Percentiles rank a stretch among this genome's conserved stretches.
These are phyloP conservation scores for Hermatobates lingyangjiaoensis DNA, from an alignment of 1,140 invertebrate genomes.

Conservation along the genomic window DNA sequence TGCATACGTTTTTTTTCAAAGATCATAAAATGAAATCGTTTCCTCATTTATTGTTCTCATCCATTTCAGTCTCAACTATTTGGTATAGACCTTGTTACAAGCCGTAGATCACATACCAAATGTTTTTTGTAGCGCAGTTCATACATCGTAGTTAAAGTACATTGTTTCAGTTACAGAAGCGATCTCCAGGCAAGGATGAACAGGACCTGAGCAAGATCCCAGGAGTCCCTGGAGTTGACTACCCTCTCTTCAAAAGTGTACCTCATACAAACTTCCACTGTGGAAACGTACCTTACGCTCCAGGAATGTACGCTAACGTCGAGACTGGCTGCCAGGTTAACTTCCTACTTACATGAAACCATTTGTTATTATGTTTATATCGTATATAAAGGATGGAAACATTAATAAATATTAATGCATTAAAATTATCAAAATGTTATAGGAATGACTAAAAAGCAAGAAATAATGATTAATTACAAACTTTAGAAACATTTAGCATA, in stretches of 20 bases:
- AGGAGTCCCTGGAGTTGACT: constrained; percentile 54
- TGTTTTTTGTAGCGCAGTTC: too few relatives aligned
- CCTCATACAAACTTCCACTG: constrained; percentile 63
- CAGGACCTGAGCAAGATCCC: constrained; percentile 62
- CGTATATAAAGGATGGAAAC: background rate
- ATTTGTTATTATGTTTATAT: background rate
- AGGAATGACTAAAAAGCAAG: background rate
- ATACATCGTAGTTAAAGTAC: too few relatives aligned
- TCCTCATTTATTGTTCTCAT: too few relatives aligned
- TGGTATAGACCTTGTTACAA: too few relatives aligned
- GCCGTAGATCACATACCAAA: too few relatives aligned
- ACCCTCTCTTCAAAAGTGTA: constrained; percentile 51
- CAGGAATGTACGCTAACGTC: constrained; percentile 72
- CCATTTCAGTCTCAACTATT: too few relatives aligned
- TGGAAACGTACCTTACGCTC: constrained; percentile 46
- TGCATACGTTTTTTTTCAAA: too few relatives aligned
- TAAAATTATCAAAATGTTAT: too few relatives aligned
- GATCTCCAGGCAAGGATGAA: constrained; percentile 4
- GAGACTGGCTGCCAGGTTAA: constrained; percentile 67
- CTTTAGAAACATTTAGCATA: too few relatives aligned
- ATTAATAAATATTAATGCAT: background rate
- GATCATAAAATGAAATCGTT: too few relatives aligned
- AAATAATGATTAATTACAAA: too few relatives aligned
- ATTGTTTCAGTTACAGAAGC: too few relatives aligned
- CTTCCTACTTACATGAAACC: constrained; percentile 1